Conservation (phyloP, 2,113 vertebrate species). For the Apus apus region DNA sequence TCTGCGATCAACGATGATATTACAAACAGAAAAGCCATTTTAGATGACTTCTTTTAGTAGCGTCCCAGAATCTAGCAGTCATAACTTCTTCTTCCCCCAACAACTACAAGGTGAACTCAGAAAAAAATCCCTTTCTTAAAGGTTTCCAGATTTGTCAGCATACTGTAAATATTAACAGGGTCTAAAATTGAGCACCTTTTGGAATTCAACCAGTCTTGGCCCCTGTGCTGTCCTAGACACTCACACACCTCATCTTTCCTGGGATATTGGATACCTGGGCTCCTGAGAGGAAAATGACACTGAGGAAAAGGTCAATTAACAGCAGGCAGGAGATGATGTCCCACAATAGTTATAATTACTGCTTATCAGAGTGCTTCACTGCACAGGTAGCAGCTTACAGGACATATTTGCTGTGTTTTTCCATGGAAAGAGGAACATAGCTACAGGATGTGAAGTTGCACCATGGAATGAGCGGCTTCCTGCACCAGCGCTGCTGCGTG, state of each 20-base stretch:
- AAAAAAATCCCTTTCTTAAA: neutral
- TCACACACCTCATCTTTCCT: fast-evolving
- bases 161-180: neutral
- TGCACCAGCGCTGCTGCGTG: neutral
- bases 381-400: neutral
- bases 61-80: neutral
- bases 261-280: neutral
- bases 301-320: neutral
- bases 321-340: neutral
- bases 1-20: neutral
- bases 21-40: neutral
- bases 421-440: neutral
- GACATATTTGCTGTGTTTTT: neutral
- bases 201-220: neutral
- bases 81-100: neutral
- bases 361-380: neutral
- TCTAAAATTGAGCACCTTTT: neutral
- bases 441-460: fast-evolving
- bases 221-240: neutral
- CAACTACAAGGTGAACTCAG: neutral
- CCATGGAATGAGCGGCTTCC: fast-evolving
- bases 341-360: neutral
- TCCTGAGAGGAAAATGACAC: neutral
- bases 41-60: neutral
- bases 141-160: neutral